A percentile compares a stretch with the other conserved stretches of the same genome.
phyloP scores from a whole-genome alignment of 1,140 invertebrate species.

The Drosophila nikananu region DNA sequence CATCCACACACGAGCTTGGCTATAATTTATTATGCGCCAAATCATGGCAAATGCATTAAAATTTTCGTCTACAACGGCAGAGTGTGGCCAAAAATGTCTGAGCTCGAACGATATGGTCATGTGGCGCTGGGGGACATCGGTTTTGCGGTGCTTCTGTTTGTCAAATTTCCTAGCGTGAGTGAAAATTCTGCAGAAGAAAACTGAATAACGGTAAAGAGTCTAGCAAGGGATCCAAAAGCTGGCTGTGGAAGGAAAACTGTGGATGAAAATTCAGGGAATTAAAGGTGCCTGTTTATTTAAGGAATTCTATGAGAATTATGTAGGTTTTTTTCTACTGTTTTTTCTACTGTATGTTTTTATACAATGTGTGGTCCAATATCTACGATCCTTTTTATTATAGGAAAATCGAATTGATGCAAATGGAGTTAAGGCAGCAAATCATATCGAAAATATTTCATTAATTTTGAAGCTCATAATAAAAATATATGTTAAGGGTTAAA shows the following conservation, averaged over 20 bases:
- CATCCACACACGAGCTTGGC: constrained; percentile 26
- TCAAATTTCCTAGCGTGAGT: constrained; percentile 64
- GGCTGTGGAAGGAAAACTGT: neutral
- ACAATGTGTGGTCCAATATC: too few species aligned
- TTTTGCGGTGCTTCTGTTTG: constrained; percentile 64
- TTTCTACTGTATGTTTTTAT: too few species aligned
- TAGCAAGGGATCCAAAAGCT: neutral
- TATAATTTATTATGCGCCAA: constrained; percentile 77
- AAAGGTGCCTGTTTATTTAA: too few species aligned
- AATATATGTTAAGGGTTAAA: too few species aligned
- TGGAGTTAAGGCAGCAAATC: too few species aligned
- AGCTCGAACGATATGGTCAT: constrained; percentile 55
- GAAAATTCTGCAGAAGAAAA: constrained; percentile 55
- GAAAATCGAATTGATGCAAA: too few species aligned
- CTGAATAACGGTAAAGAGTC: constrained; percentile 7
- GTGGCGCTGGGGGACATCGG: constrained; percentile 26
- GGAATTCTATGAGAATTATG: neutral
- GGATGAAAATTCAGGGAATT: neutral
- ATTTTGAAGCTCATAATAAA: too few species aligned
- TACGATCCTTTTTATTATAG: too few species aligned
- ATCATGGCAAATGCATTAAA: constrained; percentile 76
- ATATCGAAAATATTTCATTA: too few species aligned
- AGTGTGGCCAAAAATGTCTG: constrained; percentile 73
- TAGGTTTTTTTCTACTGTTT: too few species aligned
- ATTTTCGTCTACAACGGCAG: constrained; percentile 63